Base-by-base conservation (phyloP, 2,888 invertebrate genomes). In the Catocala nupta region DNA sequence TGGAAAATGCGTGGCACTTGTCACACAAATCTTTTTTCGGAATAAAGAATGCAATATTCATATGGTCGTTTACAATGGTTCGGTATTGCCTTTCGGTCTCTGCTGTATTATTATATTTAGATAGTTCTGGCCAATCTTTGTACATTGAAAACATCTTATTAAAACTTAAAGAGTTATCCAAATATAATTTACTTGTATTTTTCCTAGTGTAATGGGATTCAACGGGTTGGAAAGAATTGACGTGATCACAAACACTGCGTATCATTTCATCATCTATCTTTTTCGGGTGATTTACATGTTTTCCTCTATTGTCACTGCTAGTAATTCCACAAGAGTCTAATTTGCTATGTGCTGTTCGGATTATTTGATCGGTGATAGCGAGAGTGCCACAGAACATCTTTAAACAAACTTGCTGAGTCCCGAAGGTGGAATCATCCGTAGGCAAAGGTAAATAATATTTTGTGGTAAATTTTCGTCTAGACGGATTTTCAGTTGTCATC, bases 81-180 rank as follows among this genome's bases (percentile, higher is more conserved):
- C 58, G 57, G 25, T 71, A 71, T 44, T 71, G 70, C 4, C 70
- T 52, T 57, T 48, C 16, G 12, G 67, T 65, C 8, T 48, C 13
- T 5, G 64, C 70, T 51, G 25, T 63, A 45, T 60, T 68, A 33
- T 62, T 49, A 56, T 68, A 65, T 8, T 44, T 59, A 34, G 4
- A 5, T 42, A 60, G 43, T 36, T 65, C 33, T 11, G 36, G n/a
- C 72, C 69, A 72, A n/a, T 72, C 65, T 44, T 63, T 56, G 42
- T 70, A 71, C 44, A 73, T 39, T 25, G 43, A 10, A 67, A 67
- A 70, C 63, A 71, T 66, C 25, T 62, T 70, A 25, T 9, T 50
- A 5, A 73, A 50, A 12, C 33, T 60, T 9, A 70, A 49, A 9
- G 45, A 44, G 43, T 56, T 59, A 48, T 65, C 63, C 13, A 70